Base-by-base conservation (phyloP, 92 coral and sea anemone species). In the Phenganax marumi region DNA sequence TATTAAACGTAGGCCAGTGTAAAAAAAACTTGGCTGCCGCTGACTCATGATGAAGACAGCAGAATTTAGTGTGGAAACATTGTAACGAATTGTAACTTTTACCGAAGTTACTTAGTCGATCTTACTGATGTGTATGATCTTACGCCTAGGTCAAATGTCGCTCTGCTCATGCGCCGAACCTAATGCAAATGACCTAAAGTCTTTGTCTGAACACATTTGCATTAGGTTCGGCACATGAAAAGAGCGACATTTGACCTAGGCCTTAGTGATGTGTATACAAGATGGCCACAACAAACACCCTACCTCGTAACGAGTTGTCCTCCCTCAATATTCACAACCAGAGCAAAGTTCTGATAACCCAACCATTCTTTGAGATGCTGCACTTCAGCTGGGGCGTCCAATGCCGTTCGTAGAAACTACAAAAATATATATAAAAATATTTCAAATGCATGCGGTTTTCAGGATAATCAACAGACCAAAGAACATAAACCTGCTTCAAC, bases 301-400 rank as follows among this genome's bases (percentile, higher is more conserved):
- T 73, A 96, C 99, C 99, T 88, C 48, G 93, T 89, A 25, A 92
- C 97, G 65, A 96, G 79, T 43, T 86, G 90, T 47, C 99, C 99
- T 79, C 96, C 99, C 84, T 89, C 89, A 58, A 96, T 80, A 73
- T 90, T 92, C 21, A 93, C 99, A 75, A 92, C 82, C 73, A 96
- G 87, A 8, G 80, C 88, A 88, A 96, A 92, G 70, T 83, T 81
- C 83, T 88, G 84, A 68, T 81, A 83, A 26, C 75, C 76, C 93
- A 96, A 79, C 99, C 99, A 96, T 66, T 76, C 73, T 58, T 92
- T 96, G 11, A 96, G 86, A 57, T 76, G 85, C 56, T 81, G 76
- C 61, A 96, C 99, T 81, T 96, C 99, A 54, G 84, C 84, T 55
- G 92, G 97, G 53, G 91, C 99, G 52, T 86, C 90, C 54, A 81